Evolutionary conservation across 2,888 invertebrate genomes (phyloP), one percentile per base, ranked within the genome.

Genomic region (Bhutanitis thaidina): DNA sequence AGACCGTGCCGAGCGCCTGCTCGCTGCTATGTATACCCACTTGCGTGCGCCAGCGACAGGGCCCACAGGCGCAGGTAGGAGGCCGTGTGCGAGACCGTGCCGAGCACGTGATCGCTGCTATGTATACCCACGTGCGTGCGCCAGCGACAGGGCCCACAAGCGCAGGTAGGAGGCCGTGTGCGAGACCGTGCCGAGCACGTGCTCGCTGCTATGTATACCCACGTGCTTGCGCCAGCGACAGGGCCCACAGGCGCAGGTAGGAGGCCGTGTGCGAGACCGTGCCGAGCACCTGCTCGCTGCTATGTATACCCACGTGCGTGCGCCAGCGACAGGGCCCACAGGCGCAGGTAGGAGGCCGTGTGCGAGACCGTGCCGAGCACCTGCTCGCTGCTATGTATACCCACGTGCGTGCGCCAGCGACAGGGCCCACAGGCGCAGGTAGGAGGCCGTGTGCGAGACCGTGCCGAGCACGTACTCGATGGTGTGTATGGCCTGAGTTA

Each of bases 61-160:
- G 97, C 97, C 97, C 97, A 97, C 25, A 97, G 90, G 55, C 97
- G 94, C 43, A 97, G 90, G 72, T 97, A 97, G 0, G 96, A 97
- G 1, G 97, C 97, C 0, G 97, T 97, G 77, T 97, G 96, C 0
- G 97, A 97, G 10, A 97, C 93, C n/a, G 96, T 96, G 35, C 96
- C 96, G 43, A 97, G 90, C 50, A 96, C 95, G 69, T 95, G 97
- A 80, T 97, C 97, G 54, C 97, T 96, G 4, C 97, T 97, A 79
- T 97, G 96, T 62, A 97, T 97, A 20, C 20, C 20, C 20, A 20
- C 20, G 20, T 20, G 20, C 20, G 20, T 20, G 20, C 5, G 20
- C 20, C 20, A 20, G 20, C 20, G 20, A 20, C 20, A 20, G 20
- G 20, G 20, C 20, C 20, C 20, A 20, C 20, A 20, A 5, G 20